A percentile compares a stretch with the other conserved stretches of the same genome.
Evolutionary conservation across 1,140 invertebrate species (phyloP).

Genomic region (Oryzaephilus surinamensis): DNA sequence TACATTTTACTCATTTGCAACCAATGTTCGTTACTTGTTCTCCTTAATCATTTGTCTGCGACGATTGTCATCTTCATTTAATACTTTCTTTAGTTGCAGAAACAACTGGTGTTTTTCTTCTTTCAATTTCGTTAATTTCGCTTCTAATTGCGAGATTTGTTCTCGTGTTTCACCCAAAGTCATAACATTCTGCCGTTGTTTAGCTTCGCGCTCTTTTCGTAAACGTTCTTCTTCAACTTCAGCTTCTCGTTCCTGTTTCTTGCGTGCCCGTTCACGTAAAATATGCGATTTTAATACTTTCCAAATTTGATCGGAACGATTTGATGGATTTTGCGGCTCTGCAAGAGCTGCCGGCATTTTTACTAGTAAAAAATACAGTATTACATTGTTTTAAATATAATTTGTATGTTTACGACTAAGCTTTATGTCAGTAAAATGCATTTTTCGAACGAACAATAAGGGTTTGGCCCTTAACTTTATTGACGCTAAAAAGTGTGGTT

Average conservation of each 20-base stretch:
- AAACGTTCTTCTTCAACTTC: slow-evolving; percentile 69
- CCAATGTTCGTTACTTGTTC: slow-evolving; percentile 38
- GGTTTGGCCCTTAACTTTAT: too few species aligned
- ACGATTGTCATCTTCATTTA: slow-evolving; percentile 85
- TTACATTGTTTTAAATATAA: too few species aligned
- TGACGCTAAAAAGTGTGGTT: too few species aligned
- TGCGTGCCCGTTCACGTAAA: slow-evolving; percentile 73
- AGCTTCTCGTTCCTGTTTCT: slow-evolving; percentile 58
- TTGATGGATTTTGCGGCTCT: slow-evolving; percentile 46
- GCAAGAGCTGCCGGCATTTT: slow-evolving; percentile 49
- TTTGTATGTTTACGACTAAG: too few species aligned
- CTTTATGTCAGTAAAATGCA: too few species aligned
- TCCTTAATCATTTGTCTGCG: slow-evolving; percentile 69
- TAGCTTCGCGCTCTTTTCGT: slow-evolving; percentile 77
- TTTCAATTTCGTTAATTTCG: slow-evolving; percentile 65
- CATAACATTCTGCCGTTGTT: slow-evolving; percentile 85
- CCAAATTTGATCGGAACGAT: slow-evolving; percentile 76
- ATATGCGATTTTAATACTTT: slow-evolving; percentile 80
- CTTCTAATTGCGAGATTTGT: slow-evolving; percentile 72
- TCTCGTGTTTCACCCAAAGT: slow-evolving; percentile 81
- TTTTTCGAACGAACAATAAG: too few species aligned
- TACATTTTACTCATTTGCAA: slow-evolving; percentile 3
- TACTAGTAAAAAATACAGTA: too few species aligned
- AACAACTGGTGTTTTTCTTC: slow-evolving; percentile 90
- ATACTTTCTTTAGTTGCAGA: slow-evolving; percentile 83